Conservation (phyloP, 64 coral and sea anemone species). For the Hydrozoanthus tunicans region DNA sequence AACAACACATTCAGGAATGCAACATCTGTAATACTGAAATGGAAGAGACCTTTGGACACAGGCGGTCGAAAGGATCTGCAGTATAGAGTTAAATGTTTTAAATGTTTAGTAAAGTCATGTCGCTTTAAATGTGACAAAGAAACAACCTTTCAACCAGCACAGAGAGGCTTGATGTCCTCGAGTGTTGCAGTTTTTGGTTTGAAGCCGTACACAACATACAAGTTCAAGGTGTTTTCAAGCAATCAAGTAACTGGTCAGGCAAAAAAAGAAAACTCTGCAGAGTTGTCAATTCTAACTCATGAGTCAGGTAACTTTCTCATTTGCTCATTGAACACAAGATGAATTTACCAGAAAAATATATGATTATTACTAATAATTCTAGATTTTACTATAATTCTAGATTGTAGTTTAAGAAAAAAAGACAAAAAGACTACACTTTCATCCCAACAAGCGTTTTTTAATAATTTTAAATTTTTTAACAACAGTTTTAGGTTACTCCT, state of each 20-base stretch:
- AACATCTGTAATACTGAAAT: neutral
- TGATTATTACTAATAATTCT: too few species aligned
- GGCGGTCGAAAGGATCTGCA: conserved; percentile 26
- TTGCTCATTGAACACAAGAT: neutral
- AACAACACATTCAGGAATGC: conserved; percentile 19
- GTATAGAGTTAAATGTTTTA: conserved; percentile 35
- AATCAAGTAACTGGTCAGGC: conserved; percentile 4
- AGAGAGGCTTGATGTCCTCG: neutral
- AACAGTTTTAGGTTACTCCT: neutral
- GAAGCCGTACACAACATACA: conserved; percentile 32
- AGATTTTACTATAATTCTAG: too few species aligned
- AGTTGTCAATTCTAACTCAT: neutral
- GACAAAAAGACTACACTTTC: too few species aligned
- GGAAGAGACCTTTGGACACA: conserved; percentile 13
- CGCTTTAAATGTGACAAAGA: neutral
- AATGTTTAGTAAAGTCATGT: conserved; percentile 13
- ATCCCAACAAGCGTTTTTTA: too few species aligned
- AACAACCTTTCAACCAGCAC: conserved; percentile 19
- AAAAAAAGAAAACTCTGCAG: neutral
- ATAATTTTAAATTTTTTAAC: neutral
- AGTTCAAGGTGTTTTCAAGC: conserved; percentile 19
- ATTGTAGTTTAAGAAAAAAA: too few species aligned
- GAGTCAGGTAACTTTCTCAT: conserved; percentile 1
- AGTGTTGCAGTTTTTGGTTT: neutral
- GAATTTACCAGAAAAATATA: neutral